Base-by-base conservation (phyloP, 2,113 vertebrate genomes). In the Cynoglossus semilaevis region DNA sequence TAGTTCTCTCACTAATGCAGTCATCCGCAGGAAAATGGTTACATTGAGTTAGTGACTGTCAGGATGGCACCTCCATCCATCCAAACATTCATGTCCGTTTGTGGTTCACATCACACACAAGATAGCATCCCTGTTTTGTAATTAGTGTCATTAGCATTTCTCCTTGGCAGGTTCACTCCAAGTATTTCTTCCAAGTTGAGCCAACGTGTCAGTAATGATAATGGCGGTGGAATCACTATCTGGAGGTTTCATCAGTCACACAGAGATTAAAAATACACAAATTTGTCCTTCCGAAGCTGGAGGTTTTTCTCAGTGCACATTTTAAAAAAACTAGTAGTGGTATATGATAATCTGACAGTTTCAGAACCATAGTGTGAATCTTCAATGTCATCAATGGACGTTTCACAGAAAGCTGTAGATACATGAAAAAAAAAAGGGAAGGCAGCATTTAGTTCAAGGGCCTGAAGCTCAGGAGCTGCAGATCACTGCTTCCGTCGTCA, bases 111-210 rank as follows among this genome's bases (percentile, higher is more conserved):
- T 81, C 64, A 63, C 81, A 78, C 67, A 7, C 35, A 62, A 70
- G 72, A 77, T 65, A 82, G 74, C 83, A 77, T 79, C 79, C 64
- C 63, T 79, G 77, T 77, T 81, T 77, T 61, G 76, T 83, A 84
- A 87, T 85, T 87, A 81, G 77, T n/a, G 15, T 82, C 70, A 83
- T 84, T 87, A 85, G 79, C 83, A 77, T 84, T 76, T 82, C 72
- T 83, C 74, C 72, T 79, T 76, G 84, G 76, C 81, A 80, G 77
- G 22, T 29, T 29, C 22, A 29, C 22, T 29, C 6, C 6, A 2
- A 29, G 22, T 29, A 29, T 29, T 29, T 29, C 22, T 73, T 82
- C 74, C 74, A 77, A 87, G 82, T 77, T 57, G 40, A 68, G 38
- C 63, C 67, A 69, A 77, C 18, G 64, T 51, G 73, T 51, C 3